phyloP scores from a whole-genome alignment of 2,797 vertebrate species.

The Chelonia mydas region DNA sequence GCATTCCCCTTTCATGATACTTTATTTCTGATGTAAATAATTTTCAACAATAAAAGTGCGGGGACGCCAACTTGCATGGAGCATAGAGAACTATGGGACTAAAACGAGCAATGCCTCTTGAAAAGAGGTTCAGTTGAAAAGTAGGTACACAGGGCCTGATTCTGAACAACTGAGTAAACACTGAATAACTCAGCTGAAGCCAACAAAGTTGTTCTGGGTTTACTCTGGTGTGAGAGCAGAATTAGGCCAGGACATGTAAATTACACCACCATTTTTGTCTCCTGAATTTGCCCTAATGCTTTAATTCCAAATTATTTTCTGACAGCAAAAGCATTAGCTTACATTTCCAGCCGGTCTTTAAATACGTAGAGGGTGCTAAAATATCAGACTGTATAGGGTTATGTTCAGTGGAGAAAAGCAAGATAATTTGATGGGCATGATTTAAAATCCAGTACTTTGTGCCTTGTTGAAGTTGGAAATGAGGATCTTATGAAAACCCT shows the following conservation, averaged over 20 bases:
- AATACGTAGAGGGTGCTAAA: not conserved
- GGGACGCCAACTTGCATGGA: not conserved
- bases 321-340: not conserved
- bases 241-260: not conserved
- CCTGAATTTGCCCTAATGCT: not conserved
- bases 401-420: not conserved
- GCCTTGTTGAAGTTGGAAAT: not conserved
- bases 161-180: not conserved
- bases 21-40: not conserved
- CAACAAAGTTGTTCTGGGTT: not conserved
- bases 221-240: not conserved
- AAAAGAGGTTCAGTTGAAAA: not conserved
- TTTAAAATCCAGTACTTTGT: not conserved
- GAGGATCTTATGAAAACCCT: slow-evolving; percentile 21
- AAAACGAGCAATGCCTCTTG: not conserved
- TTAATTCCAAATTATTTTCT: not conserved
- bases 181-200: not conserved
- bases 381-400: not conserved
- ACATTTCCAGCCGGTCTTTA: slow-evolving; percentile 22
- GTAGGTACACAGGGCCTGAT: not conserved
- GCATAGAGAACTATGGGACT: not conserved
- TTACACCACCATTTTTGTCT: not conserved
- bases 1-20: not conserved
- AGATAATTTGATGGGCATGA: not conserved
- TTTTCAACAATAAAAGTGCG: not conserved